Base-by-base conservation (phyloP, 2,797 vertebrate genomes). In the Platalea minor region DNA sequence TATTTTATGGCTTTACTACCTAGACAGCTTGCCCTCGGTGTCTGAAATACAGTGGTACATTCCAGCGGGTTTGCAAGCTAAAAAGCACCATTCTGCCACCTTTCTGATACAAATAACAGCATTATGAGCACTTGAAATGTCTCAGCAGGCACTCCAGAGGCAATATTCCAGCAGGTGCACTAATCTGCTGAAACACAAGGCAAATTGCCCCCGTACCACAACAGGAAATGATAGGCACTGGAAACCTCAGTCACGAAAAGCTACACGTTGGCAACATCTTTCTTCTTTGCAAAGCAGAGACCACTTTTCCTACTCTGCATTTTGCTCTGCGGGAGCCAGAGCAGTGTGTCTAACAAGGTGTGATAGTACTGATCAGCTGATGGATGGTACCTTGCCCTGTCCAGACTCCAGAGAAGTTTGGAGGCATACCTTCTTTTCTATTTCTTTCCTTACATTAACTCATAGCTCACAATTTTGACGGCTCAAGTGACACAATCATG, bases 11-110 rank as follows among this genome's bases (percentile, higher is more conserved):
- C 21, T 79, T 89, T 59, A 79, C 35, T 67, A 85, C 8, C 2
- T 6, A 59, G 39, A 14, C 23, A 85, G 45, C 31, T 68, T 43
- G 5, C 45, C 64, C 12, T 78, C 41, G 20, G 57, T 4, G 13
- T 31, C 85, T 84, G 76, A 57, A 80, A 46, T 3, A 10, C 24
- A 81, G 70, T 74, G 87, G 85, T 86, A 90, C 39, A 35, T 89
- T 92, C 89, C 92, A 85, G 75, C 72, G 88, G 61, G 78, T 87
- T 61, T 88, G 75, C 26, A 61, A 70, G 81, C 65, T 89, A 45
- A 91, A 88, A 85, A 91, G 50, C 53, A 80, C 69, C 79, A 63
- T 88, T 95, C 87, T 91, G 76, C 85, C 87, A 93, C 94, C 91
- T 88, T 92, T 35, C 87, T 89, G 87, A 80, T 51, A 91, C 10